Evolutionary conservation across 2,888 invertebrate genomes (phyloP), one percentile per base, ranked within the genome.

Genomic region (Aspidiotus rigidus): DNA sequence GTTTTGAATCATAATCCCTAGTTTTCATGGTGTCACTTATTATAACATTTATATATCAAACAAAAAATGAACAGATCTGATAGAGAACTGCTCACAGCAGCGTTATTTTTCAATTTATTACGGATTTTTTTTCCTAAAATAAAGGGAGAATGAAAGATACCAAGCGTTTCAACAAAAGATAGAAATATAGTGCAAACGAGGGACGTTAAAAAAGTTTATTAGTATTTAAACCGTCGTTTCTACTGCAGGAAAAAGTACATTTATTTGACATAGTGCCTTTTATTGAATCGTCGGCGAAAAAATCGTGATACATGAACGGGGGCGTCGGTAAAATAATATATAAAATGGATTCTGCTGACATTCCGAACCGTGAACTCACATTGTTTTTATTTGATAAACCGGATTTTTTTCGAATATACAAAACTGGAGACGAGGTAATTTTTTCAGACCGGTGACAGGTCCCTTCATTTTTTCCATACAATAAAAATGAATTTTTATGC

Each of bases 201-300:
- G 57, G 57, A 57, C 41, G 41, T 41, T 39, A 67, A 67, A 66
- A 67, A 67, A 67, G 59, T 67, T 67, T 67, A 67, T 67, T 67
- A 67, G 67, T 60, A 67, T 67, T 67, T 67, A 67, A 59, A 67
- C 59, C 67, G 60, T 67, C 49, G 67, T 62, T 62, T n/a, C 60
- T 60, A 42, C 44, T 39, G 59, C 49, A 67, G 67, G 60, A 67
- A 67, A 67, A 67, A 53, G 67, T 67, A 67, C 67, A 67, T 67
- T 67, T 67, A 67, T 67, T 67, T 67, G 67, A 67, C 67, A 67
- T 67, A 67, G 67, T 67, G 67, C 28, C 67, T 67, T 67, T 67
- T 67, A 67, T 67, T 67, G 67, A 67, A 60, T 67, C 67, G 44
- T 60, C 59, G 67, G 44, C 64, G 64, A 67, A 59, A 67, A 67